A percentile compares a stretch with the other conserved stretches of the same genome.
Evolutionary conservation across 2,888 invertebrate genomes (phyloP).

Genomic region (Noctua comes): DNA sequence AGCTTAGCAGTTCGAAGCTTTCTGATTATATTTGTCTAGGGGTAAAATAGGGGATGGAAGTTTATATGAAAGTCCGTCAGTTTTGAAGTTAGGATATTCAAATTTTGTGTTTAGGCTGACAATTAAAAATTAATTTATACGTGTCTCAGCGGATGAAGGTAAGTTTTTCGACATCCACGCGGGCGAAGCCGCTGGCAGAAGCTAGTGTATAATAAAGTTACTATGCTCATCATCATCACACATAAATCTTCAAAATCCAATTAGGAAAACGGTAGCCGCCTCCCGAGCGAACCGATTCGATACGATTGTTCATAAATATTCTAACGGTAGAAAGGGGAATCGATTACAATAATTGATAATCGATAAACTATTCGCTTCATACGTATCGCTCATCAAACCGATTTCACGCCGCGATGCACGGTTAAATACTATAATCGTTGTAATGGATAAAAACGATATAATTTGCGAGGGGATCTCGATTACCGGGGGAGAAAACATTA

Average conservation of each 20-base stretch:
- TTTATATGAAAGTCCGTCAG: too few relatives aligned
- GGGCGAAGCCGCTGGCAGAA: too few relatives aligned
- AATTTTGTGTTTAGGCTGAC: too few relatives aligned
- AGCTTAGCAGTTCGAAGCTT: too few relatives aligned
- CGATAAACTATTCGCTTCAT: slow-evolving; percentile 77
- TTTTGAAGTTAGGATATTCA: too few relatives aligned
- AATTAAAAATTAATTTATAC: too few relatives aligned
- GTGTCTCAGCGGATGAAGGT: too few relatives aligned
- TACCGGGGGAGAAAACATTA: slow-evolving; percentile 56
- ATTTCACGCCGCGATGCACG: slow-evolving; percentile 83
- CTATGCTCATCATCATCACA: slow-evolving; percentile 36
- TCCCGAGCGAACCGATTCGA: slow-evolving; percentile 80
- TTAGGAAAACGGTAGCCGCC: slow-evolving; percentile 79
- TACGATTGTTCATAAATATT: slow-evolving; percentile 76
- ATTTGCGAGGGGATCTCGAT: slow-evolving; percentile 73
- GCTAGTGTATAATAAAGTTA: slow-evolving; percentile 20
- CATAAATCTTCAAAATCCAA: slow-evolving; percentile 70
- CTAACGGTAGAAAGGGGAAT: slow-evolving; percentile 77
- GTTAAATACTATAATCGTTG: slow-evolving; percentile 80
- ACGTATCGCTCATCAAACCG: slow-evolving; percentile 83
- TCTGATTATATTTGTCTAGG: too few relatives aligned
- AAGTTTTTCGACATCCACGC: too few relatives aligned
- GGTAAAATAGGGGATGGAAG: too few relatives aligned
- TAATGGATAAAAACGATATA: slow-evolving; percentile 83
- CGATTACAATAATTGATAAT: slow-evolving; percentile 76